A percentile compares a stretch with the other conserved stretches of the same genome.
Evolutionary conservation across 2,888 invertebrate species (phyloP).

Genomic region (Xestia c-nigrum): DNA sequence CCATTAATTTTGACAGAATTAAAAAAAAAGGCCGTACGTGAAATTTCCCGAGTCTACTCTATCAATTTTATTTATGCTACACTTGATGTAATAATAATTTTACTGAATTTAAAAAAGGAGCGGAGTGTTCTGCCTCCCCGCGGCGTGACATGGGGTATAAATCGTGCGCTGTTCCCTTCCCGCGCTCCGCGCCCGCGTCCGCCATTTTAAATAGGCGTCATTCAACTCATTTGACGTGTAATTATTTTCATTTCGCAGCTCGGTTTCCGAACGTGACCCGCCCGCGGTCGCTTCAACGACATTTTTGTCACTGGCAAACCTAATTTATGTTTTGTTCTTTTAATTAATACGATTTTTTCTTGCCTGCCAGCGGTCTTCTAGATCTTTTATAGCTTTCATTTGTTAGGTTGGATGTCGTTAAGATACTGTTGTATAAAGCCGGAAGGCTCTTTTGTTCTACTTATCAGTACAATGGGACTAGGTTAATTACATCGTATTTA

Average conservation of each 20-base stretch:
- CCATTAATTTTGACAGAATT: conserved; percentile 29
- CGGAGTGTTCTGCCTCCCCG: conserved; percentile 43
- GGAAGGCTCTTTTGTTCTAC: conserved; percentile 35
- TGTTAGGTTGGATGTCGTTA: conserved; percentile 44
- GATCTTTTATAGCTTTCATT: conserved; percentile 41
- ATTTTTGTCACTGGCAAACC: conserved; percentile 77
- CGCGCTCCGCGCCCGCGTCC: conserved; percentile 67
- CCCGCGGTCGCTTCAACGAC: conserved; percentile 62
- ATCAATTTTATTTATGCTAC: conserved; percentile 65
- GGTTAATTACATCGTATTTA: conserved; percentile 53
- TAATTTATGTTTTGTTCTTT: conserved; percentile 77
- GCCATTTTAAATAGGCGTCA: conserved; percentile 84
- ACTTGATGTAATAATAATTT: conserved; percentile 67
- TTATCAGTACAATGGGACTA: conserved; percentile 45
- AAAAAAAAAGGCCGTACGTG: conserved; percentile 41
- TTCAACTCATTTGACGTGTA: conserved; percentile 85
- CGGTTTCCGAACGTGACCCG: conserved; percentile 77
- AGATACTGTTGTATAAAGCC: conserved; percentile 38
- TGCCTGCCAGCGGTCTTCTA: conserved; percentile 59
- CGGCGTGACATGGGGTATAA: conserved; percentile 71
- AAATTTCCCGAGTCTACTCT: conserved; percentile 50
- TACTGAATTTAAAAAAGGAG: conserved; percentile 59
- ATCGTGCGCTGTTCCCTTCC: conserved; percentile 69
- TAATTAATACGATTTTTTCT: conserved; percentile 78
- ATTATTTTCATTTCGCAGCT: conserved; percentile 84